Evolutionary conservation across 2,797 vertebrate genomes (phyloP), one percentile per base, ranked within the genome.

Genomic region (Phoebastria nigripes): DNA sequence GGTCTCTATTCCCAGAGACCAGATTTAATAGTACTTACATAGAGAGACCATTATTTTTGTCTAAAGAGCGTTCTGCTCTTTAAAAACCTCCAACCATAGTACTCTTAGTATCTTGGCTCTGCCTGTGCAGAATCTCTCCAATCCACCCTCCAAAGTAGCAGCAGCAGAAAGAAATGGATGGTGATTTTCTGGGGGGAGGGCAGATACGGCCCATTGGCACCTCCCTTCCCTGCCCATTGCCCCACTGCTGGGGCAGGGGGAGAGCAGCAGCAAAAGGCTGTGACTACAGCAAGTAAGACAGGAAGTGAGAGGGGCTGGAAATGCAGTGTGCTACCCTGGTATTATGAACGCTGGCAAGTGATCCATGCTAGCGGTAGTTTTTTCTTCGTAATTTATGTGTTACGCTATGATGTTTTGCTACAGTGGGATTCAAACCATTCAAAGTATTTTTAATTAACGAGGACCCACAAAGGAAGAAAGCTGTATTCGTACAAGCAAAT

Each of bases 391-490:
- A 87, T 87, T 83, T 92, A 82, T 87, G 67, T 63, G 56, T 76
- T 71, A n/a, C 41, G 24, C 69, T 26, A 10, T 35, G 28, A 44
- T 35, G 65, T 42, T 87, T 63, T 83, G 61, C 69, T 91, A 69
- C 61, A 26, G 87, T 87, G 80, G 49, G 72, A 93, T 76, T 79
- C 29, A 58, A 91, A 93, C 18, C 91, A 86, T 94, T 90, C 62
- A 1, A 85, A 91, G 58, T 81, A 92, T 90, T 95, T 96, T 93
- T 85, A 89, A 88, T 87, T 83, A 92, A 55, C 1, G 0, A 82
- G 59, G 55, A 69, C 37, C 44, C 44, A 26, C 22, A 46, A 76
- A 76, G 81, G 51, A 80, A 80, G 44, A 63, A 82, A 92, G 81
- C 51, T 55, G 55, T 46, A 74, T 20, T 74, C 4, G 6, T 20